Percentiles rank a stretch among this genome's conserved stretches.
phyloP scores from a whole-genome alignment of 1,140 invertebrate species.

The Drosophila teissieri region DNA sequence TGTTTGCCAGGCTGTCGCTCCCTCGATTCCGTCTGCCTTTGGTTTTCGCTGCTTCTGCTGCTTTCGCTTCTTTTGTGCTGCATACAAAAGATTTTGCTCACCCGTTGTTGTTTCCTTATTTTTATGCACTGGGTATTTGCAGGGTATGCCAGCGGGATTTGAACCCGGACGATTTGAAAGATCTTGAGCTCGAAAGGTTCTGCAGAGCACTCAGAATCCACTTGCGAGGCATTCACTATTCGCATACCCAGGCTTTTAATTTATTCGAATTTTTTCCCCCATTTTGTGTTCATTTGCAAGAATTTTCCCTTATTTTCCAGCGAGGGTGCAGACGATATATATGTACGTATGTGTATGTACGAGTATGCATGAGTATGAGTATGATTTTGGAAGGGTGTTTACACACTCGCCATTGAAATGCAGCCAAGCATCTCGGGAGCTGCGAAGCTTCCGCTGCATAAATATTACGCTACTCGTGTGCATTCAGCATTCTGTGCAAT shows the following conservation, averaged over 20 bases:
- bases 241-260: constrained; percentile 25
- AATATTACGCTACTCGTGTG: constrained; percentile 78
- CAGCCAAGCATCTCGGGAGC: constrained; percentile 68
- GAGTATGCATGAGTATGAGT: background rate
- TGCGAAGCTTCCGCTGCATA: constrained; percentile 69
- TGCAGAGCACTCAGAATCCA: background rate
- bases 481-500: constrained; percentile 70
- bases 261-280: constrained; percentile 43
- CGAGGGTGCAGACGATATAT: constrained; percentile 26
- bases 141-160: constrained; percentile 9
- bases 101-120: constrained; percentile 62
- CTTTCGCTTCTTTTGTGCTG: constrained; percentile 69
- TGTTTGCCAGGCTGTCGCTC: constrained; percentile 42
- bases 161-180: background rate
- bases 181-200: constrained; percentile 4
- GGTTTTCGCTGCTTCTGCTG: constrained; percentile 43
- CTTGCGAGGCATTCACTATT: constrained; percentile 30
- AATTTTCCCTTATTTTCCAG: constrained; percentile 75
- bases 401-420: constrained; percentile 75
- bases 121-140: constrained; percentile 17
- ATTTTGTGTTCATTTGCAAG: constrained; percentile 80
- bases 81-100: constrained; percentile 74
- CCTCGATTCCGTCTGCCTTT: constrained; percentile 28
- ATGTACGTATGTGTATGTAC: background rate
- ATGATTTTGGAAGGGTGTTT: constrained; percentile 56